phyloP scores from a whole-genome alignment of 2,113 vertebrate species.

The Brachypteracias leptosomus region DNA sequence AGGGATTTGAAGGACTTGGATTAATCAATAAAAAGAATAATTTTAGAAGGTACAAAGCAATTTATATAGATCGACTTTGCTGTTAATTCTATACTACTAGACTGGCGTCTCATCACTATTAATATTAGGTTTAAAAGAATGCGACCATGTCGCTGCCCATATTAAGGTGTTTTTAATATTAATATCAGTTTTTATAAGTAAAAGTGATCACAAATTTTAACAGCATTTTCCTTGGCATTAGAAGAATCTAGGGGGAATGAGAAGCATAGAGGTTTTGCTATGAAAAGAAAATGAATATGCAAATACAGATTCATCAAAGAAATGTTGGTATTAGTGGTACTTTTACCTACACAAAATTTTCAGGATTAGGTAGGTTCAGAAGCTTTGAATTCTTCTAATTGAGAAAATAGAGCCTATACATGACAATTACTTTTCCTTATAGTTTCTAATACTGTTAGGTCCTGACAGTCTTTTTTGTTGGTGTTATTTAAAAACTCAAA shows the following conservation, averaged over 20 bases:
- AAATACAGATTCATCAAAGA: background rate
- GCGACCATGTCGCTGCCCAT: background rate
- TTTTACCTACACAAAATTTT: background rate
- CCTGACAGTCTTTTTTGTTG: background rate
- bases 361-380: background rate
- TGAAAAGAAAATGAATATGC: background rate
- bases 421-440: background rate
- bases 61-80: background rate
- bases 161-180: background rate
- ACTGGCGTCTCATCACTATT: background rate
- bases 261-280: background rate
- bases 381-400: background rate
- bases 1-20: background rate
- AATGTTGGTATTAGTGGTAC: background rate
- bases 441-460: background rate
- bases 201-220: background rate
- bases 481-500: background rate
- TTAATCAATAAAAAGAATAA: constrained; percentile 31
- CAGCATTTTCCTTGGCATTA: background rate
- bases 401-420: background rate
- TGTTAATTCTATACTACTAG: background rate
- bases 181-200: background rate
- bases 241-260: background rate
- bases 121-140: background rate
- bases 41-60: background rate